Conservation (phyloP, 1,140 invertebrate genomes). For the Aphidius gifuensis region DNA sequence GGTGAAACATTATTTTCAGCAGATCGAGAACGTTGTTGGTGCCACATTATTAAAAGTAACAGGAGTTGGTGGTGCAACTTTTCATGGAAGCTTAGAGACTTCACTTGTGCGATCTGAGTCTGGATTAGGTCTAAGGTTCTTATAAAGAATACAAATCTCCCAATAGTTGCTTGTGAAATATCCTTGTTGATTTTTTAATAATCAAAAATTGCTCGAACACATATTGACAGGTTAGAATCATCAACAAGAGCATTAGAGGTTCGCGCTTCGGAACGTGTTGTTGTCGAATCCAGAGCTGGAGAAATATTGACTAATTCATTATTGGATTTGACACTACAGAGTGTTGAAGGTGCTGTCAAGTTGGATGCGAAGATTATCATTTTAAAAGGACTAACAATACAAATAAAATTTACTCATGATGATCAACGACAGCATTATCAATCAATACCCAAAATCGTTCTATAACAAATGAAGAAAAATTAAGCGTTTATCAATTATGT, state of each 20-base stretch:
- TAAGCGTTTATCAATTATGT: slow-evolving; percentile 81
- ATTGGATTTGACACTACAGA: slow-evolving; percentile 76
- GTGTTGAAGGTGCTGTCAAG: slow-evolving; percentile 73
- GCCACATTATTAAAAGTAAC: slow-evolving; percentile 74
- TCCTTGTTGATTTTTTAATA: too few relatives aligned
- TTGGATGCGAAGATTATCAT: slow-evolving; percentile 47
- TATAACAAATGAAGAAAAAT: slow-evolving; percentile 46
- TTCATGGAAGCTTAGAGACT: slow-evolving; percentile 78
- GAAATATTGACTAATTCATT: slow-evolving; percentile 76
- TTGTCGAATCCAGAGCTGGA: slow-evolving; percentile 80
- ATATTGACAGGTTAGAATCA: slow-evolving; percentile 73
- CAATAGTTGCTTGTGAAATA: too few relatives aligned
- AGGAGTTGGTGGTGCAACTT: slow-evolving; percentile 75
- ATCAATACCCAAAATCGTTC: slow-evolving; percentile 23
- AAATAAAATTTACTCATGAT: slow-evolving; percentile 47
- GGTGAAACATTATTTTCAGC: slow-evolving; percentile 81
- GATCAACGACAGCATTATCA: slow-evolving; percentile 38
- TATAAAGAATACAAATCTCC: too few relatives aligned
- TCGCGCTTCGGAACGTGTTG: slow-evolving; percentile 75
- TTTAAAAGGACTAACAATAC: slow-evolving; percentile 43
- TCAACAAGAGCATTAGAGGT: slow-evolving; percentile 78
- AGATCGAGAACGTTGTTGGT: slow-evolving; percentile 72
- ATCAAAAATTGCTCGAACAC: not conserved
- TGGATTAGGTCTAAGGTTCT: slow-evolving; percentile 73
- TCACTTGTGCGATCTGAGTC: slow-evolving; percentile 74